Percentiles rank a stretch among this genome's conserved stretches.
These are phyloP conservation scores for Actinemys pallida DNA, from an alignment of 2,113 vertebrate genomes.

Conservation along the genomic window DNA sequence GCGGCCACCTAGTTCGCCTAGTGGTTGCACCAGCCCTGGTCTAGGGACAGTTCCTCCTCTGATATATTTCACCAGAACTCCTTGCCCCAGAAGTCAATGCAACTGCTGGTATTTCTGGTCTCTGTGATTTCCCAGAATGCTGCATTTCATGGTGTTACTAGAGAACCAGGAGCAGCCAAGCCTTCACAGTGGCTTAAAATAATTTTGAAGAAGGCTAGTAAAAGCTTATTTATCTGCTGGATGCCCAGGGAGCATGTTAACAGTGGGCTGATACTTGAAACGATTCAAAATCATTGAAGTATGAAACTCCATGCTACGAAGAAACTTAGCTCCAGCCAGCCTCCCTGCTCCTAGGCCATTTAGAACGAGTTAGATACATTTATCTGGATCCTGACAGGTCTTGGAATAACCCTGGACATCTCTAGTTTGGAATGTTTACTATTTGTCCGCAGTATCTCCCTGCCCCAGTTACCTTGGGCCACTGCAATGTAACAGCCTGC, in stretches of 20 bases:
- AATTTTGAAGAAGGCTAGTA: background rate
- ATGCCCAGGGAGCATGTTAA: too few species aligned
- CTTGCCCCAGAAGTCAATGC: background rate
- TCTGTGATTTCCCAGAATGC: background rate
- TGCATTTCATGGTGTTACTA: too few species aligned
- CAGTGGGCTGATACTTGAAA: background rate
- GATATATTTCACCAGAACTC: background rate
- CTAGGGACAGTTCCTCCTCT: background rate
- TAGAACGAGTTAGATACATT: background rate
- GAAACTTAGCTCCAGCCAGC: background rate
- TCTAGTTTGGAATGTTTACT: constrained; percentile 7
- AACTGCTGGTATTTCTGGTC: background rate
- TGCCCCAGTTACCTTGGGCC: background rate
- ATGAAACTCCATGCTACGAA: background rate
- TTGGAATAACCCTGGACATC: background rate
- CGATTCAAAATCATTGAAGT: background rate
- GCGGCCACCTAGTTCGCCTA: too few species aligned
- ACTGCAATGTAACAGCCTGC: background rate
- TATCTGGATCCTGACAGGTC: background rate
- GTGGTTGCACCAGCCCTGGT: too few species aligned
- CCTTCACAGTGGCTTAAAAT: background rate
- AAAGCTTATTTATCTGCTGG: background rate
- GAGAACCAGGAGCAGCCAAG: background rate
- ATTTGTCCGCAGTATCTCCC: accelerated
- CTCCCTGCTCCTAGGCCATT: background rate